These are phyloP conservation scores for Nothobranchius furzeri DNA, from an alignment of 2,113 vertebrate species.

Conservation along the genomic window DNA sequence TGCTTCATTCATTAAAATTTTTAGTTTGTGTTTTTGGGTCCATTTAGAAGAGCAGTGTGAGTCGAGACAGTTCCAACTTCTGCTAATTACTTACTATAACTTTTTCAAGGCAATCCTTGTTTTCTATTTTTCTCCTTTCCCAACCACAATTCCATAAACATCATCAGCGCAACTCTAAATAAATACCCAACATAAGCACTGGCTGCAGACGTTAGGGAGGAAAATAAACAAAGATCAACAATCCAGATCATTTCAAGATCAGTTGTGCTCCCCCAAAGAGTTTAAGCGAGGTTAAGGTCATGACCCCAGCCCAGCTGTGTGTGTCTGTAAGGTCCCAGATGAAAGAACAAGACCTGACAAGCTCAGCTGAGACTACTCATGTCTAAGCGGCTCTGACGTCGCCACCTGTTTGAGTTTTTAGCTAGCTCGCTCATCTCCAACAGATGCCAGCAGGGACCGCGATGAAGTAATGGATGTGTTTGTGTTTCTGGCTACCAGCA, in stretches of 20 bases:
- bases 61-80: no score
- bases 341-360: constrained; percentile 33
- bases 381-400: constrained; percentile 46
- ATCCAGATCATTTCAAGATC: not conserved
- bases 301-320: constrained; percentile 23
- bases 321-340: constrained; percentile 42
- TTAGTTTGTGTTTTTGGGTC: no score
- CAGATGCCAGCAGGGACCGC: constrained; percentile 46
- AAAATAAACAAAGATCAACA: no score
- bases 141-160: no score
- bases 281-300: not conserved
- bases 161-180: no score
- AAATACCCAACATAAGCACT: no score
- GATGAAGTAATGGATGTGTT: constrained; percentile 50
- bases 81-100: no score
- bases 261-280: not conserved
- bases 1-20: no score
- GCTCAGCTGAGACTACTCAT: constrained; percentile 51
- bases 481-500: constrained; percentile 35
- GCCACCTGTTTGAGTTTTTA: constrained; percentile 66
- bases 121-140: no score
- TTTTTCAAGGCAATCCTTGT: no score
- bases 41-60: no score
- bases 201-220: no score
- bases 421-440: constrained; percentile 49